These are phyloP conservation scores for Chouioia cunea DNA, from an alignment of 2,888 invertebrate species.

Conservation along the genomic window DNA sequence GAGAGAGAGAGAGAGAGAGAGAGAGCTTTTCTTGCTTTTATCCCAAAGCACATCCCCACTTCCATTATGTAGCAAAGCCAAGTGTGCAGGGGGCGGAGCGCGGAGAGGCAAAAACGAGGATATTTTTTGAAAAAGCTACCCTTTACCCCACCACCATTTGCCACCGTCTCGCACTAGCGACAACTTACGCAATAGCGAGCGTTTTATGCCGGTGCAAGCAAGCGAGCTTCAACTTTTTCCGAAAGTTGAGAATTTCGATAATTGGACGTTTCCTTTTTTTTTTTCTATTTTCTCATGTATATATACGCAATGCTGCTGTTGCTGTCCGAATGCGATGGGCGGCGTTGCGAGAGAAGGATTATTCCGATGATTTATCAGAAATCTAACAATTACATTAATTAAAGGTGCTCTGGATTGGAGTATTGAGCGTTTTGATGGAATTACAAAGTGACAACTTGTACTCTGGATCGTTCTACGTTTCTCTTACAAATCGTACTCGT, in stretches of 20 bases:
- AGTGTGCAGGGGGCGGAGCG: constrained; percentile 16
- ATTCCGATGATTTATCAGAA: too few relatives aligned
- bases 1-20: constrained; percentile 37
- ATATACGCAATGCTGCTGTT: too few relatives aligned
- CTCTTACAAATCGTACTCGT: too few relatives aligned
- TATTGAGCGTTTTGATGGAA: too few relatives aligned
- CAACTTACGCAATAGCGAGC: neutral
- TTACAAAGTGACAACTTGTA: too few relatives aligned
- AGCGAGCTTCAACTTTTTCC: constrained; percentile 30
- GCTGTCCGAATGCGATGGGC: too few relatives aligned
- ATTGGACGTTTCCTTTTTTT: constrained; percentile 23
- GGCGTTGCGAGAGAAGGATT: too few relatives aligned
- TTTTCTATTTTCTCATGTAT: too few relatives aligned
- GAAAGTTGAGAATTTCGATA: constrained; percentile 43
- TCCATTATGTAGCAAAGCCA: constrained; percentile 17
- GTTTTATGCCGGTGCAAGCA: constrained; percentile 2
- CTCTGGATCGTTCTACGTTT: too few relatives aligned
- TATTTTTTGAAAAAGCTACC: constrained; percentile 33
- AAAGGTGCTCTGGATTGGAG: too few relatives aligned
- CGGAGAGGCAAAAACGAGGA: constrained; percentile 32
- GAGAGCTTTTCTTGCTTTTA: constrained; percentile 19
- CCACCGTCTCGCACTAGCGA: neutral
- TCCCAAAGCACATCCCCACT: neutral
- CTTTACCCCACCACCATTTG: constrained; percentile 10
- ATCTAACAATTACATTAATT: too few relatives aligned